Evolutionary conservation across 2,888 invertebrate genomes (phyloP), one percentile per base, ranked within the genome.

Genomic region (Drosophila demipolita): DNA sequence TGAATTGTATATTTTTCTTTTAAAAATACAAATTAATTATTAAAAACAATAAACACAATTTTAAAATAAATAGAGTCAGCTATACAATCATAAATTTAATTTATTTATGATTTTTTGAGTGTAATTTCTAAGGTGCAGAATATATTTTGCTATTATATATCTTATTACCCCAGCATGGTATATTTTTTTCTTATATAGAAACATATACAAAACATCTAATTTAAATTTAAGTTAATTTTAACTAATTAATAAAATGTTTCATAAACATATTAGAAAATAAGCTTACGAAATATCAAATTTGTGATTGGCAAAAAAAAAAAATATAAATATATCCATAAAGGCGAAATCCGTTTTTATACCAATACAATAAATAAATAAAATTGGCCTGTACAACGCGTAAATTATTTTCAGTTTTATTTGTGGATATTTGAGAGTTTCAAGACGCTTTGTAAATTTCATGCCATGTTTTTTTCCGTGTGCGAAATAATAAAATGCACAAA

Each of bases 401-500:
- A 23, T 15, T 1, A 8, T 8, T 23, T 8, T 45, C 20, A 20
- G 20, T 23, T 15, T 1, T 4, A 4, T 23, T 8, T 8, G 15
- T 1, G 15, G 1, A 45, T 15, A 23, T 15, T 23, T 23, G 1
- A 4, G 45, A 26, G 15, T 23, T 23, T 45, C 20, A 23, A 23
- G 15, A 23, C 15, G 15, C 8, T 4, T 23, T 45, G 20, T 23
- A 23, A 45, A 45, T 45, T 15, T 2, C 23, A 23, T 23, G 2
- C 6, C 20, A 33, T 5, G 17, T 38, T 55, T 55, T n/a, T 55
- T 55, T 5, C 12, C 7, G 55, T 55, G 55, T 55, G 12, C 38
- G 12, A 52, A 23, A 64, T 40, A 32, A 55, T 29, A 29, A 54
- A 38, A 2, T 36, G 38, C 48, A 48, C 38, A 38, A 48, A 67